A percentile compares a stretch with the other conserved stretches of the same genome.
phyloP scores from a whole-genome alignment of 2,888 invertebrate species.

The Cloeon dipterum region DNA sequence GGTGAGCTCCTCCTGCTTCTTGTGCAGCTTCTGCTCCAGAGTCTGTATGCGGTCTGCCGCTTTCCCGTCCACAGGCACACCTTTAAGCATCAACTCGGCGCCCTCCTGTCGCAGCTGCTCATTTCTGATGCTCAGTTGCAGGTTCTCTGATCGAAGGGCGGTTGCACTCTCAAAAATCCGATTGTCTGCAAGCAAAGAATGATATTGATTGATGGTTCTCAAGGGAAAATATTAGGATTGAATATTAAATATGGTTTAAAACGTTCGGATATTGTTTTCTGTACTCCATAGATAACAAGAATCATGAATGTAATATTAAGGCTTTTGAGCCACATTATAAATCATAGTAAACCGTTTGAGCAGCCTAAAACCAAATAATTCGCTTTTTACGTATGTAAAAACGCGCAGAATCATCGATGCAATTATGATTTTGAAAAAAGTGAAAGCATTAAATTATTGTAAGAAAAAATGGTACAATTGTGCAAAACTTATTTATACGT shows the following conservation, averaged over 20 bases:
- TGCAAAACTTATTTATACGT: too few relatives aligned
- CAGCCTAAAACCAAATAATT: too few relatives aligned
- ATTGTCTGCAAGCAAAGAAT: conserved; percentile 40
- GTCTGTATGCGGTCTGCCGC: conserved; percentile 33
- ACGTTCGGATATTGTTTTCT: too few relatives aligned
- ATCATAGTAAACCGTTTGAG: too few relatives aligned
- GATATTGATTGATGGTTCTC: not conserved
- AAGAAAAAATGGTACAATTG: too few relatives aligned
- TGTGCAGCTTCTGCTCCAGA: conserved; percentile 64
- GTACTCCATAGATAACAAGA: not conserved
- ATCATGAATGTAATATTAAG: too few relatives aligned
- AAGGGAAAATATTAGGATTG: not conserved
- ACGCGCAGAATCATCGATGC: too few relatives aligned
- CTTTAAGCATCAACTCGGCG: conserved; percentile 22
- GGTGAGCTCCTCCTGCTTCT: conserved; percentile 81
- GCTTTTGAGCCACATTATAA: too few relatives aligned
- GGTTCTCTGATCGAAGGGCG: conserved; percentile 56
- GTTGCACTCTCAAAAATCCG: conserved; percentile 65
- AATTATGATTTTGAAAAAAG: too few relatives aligned
- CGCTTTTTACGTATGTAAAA: too few relatives aligned
- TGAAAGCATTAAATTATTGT: too few relatives aligned
- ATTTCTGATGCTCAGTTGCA: conserved; percentile 64
- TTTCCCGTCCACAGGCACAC: conserved; percentile 13
- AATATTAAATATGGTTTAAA: conserved; percentile 3
- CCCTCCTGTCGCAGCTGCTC: conserved; percentile 41